These are phyloP conservation scores for Microcebus griseorufus DNA, from an alignment of 2,113 vertebrate species.

Conservation along the genomic window DNA sequence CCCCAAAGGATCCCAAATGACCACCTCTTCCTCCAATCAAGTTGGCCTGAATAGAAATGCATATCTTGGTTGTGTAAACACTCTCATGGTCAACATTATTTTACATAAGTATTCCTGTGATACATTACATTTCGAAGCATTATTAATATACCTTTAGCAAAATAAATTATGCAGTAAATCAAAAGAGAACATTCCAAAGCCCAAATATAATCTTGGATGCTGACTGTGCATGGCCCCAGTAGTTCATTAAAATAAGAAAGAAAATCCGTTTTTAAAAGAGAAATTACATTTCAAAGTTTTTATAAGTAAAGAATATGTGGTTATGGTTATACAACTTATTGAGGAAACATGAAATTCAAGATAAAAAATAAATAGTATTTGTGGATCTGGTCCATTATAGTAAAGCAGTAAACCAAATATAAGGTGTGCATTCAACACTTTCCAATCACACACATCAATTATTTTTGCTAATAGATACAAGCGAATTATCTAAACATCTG, in stretches of 20 bases:
- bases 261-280: conserved; percentile 46
- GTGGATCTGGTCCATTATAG: conserved; percentile 13
- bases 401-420: conserved; percentile 9
- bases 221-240: neutral
- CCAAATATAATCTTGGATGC: conserved; percentile 38
- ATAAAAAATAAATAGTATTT: conserved; percentile 39
- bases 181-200: conserved; percentile 41
- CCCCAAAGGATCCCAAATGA: neutral
- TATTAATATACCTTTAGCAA: conserved; percentile 57
- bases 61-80: conserved; percentile 13
- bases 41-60: conserved; percentile 6
- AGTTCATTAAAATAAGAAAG: conserved; percentile 61
- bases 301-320: conserved; percentile 12
- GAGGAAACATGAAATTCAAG: conserved; percentile 37
- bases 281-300: conserved; percentile 63
- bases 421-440: neutral
- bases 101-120: conserved; percentile 38
- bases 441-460: conserved; percentile 24
- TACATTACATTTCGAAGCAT: conserved; percentile 37
- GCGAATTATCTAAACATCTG: neutral
- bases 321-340: conserved; percentile 46
- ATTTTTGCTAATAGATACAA: neutral
- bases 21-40: neutral
- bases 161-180: conserved; percentile 52
- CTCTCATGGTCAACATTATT: conserved; percentile 12